Conservation (phyloP, 1,140 invertebrate species). For the Zaprionus tsacasi region DNA sequence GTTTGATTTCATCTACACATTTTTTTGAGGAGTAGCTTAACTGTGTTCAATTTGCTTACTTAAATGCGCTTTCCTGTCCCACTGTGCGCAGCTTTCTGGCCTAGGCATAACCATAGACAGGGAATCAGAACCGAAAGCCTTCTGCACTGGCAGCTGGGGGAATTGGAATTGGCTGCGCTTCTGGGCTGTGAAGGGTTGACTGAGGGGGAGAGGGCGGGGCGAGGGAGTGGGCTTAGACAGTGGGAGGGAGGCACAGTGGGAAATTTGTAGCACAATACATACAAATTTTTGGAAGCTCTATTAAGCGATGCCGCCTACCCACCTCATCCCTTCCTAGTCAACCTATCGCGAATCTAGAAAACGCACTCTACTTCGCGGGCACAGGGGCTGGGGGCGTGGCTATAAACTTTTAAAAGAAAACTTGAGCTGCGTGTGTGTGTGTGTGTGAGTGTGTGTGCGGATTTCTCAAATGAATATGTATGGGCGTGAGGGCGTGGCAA, state of each 20-base stretch:
- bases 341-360: conserved; percentile 1
- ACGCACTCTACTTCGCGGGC: conserved; percentile 27
- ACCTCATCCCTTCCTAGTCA: conserved; percentile 9
- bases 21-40: too few relatives aligned
- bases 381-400: background rate
- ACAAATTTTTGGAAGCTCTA: conserved; percentile 76
- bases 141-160: conserved; percentile 58
- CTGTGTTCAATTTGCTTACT: too few relatives aligned
- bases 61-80: background rate
- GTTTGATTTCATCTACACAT: too few relatives aligned
- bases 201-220: background rate
- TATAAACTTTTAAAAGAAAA: conserved; percentile 68
- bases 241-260: conserved; percentile 8
- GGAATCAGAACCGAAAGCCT: conserved; percentile 45
- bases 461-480: conserved; percentile 79
- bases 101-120: conserved; percentile 21
- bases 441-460: conserved; percentile 41
- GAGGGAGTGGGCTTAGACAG: background rate
- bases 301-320: conserved; percentile 62
- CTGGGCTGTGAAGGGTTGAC: conserved; percentile 6
- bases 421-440: conserved; percentile 38
- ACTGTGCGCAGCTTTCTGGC: conserved; percentile 23
- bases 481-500: conserved; percentile 35
- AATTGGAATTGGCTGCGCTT: conserved; percentile 74
- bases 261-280: conserved; percentile 69